Conservation (phyloP, 2,797 vertebrate species). For the Malacoctenus gilli region DNA sequence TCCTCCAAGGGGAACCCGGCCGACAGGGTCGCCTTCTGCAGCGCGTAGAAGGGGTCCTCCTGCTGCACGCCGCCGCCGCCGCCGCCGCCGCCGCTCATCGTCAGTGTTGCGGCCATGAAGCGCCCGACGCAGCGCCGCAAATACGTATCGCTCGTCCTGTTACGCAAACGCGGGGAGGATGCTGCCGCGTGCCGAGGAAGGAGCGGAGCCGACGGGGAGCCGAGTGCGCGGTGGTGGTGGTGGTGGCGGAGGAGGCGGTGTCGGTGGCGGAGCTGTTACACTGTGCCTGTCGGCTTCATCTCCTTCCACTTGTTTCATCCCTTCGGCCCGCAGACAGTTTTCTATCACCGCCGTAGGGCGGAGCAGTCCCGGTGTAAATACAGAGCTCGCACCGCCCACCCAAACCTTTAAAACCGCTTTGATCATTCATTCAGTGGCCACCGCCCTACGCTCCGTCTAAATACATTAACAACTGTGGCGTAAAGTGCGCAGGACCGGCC, state of each 20-base stretch:
- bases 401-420: conserved; percentile 63
- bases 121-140: conserved; percentile 51
- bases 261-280: conserved; percentile 29
- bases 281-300: conserved; percentile 64
- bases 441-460: conserved; percentile 71
- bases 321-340: conserved; percentile 71
- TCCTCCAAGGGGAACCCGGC: conserved; percentile 83
- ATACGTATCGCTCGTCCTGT: conserved; percentile 17
- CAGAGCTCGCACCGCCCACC: conserved; percentile 69
- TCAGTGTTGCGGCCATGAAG: conserved; percentile 90
- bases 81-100: conserved; percentile 81
- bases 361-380: conserved; percentile 72
- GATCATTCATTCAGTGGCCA: conserved; percentile 75
- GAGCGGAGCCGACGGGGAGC: conserved; percentile 34
- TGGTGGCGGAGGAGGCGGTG: conserved; percentile 37
- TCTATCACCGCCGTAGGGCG: conserved; percentile 73
- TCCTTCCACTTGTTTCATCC: conserved; percentile 76
- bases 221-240: conserved; percentile 37
- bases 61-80: conserved; percentile 70
- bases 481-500: no score
- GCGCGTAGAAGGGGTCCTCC: conserved; percentile 90
- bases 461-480: conserved; percentile 34
- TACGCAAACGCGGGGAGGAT: conserved; percentile 37
- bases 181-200: conserved; percentile 34
- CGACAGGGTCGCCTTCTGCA: conserved; percentile 88